A percentile compares a stretch with the other conserved stretches of the same genome.
phyloP scores from a whole-genome alignment of 2,888 invertebrate genomes.

The Melolontha melolontha region DNA sequence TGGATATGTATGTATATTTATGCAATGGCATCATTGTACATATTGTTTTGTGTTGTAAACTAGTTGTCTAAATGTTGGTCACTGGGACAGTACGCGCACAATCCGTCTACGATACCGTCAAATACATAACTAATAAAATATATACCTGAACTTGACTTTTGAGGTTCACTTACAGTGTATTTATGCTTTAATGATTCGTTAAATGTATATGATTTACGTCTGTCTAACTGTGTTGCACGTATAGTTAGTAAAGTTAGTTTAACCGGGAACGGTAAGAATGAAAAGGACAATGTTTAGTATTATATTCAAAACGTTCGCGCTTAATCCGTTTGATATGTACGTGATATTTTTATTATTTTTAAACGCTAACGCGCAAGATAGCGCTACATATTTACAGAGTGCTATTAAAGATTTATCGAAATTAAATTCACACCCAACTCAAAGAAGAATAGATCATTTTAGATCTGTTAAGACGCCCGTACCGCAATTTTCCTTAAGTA shows the following conservation, averaged over 20 bases:
- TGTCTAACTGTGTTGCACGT: slow-evolving; percentile 38
- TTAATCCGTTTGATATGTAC: slow-evolving; percentile 25
- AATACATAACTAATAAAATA: slow-evolving; percentile 44
- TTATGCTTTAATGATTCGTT: slow-evolving; percentile 62
- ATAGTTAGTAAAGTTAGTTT: slow-evolving; percentile 22
- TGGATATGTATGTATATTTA: neutral
- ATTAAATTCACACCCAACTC: slow-evolving; percentile 17
- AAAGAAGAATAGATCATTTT: slow-evolving; percentile 32
- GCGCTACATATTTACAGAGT: slow-evolving; percentile 42
- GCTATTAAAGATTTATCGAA: slow-evolving; percentile 42
- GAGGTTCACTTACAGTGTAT: slow-evolving; percentile 48
- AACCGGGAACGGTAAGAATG: slow-evolving; percentile 19
- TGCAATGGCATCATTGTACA: neutral
- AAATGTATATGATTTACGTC: slow-evolving; percentile 62
- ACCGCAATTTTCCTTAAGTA: slow-evolving; percentile 51
- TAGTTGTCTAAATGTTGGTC: slow-evolving; percentile 55
- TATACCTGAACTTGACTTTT: slow-evolving; percentile 42
- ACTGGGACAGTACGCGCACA: slow-evolving; percentile 52
- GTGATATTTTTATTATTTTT: slow-evolving; percentile 30
- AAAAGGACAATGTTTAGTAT: slow-evolving; percentile 29
- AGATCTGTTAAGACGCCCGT: slow-evolving; percentile 2
- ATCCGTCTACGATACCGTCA: slow-evolving; percentile 44
- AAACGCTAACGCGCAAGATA: slow-evolving; percentile 37
- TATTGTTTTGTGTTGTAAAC: slow-evolving; percentile 40
- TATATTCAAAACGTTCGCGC: slow-evolving; percentile 23